Evolutionary conservation across 1,140 invertebrate species (phyloP).

Genomic region (Lutraria rhynchaena): DNA sequence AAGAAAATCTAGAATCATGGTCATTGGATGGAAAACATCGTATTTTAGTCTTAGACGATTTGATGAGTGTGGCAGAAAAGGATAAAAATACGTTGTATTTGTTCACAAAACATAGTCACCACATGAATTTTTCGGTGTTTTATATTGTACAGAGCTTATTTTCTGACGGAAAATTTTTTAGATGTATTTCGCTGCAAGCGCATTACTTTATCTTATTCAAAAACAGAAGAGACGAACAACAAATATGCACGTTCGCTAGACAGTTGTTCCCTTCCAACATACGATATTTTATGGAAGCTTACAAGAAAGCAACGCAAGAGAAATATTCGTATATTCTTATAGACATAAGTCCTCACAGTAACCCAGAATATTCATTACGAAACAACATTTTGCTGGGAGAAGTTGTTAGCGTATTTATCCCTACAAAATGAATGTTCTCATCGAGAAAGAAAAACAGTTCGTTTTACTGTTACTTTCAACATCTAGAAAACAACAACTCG

Average conservation of each 20-base stretch:
- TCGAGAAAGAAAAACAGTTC: conserved; percentile 30
- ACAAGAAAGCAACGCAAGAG: conserved; percentile 3
- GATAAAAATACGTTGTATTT: not conserved
- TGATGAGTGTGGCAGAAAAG: not conserved
- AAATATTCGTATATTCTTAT: conserved; percentile 26
- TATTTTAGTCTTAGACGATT: conserved; percentile 21
- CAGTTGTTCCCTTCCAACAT: conserved; percentile 44
- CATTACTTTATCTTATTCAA: conserved; percentile 54
- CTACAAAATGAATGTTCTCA: conserved; percentile 3
- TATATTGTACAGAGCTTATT: conserved; percentile 41
- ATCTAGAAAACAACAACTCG: conserved; percentile 2
- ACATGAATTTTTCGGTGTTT: conserved; percentile 32
- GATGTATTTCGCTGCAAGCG: conserved; percentile 34
- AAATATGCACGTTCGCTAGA: conserved; percentile 45
- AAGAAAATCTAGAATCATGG: conserved; percentile 11
- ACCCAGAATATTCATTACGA: conserved; percentile 15
- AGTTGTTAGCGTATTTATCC: conserved; percentile 5
- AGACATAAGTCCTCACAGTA: conserved; percentile 22
- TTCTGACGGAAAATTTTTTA: conserved; percentile 36
- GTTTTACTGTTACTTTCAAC: not conserved
- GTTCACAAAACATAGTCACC: conserved; percentile 27
- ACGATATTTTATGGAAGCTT: conserved; percentile 36
- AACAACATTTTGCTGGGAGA: conserved; percentile 23
- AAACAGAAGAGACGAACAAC: conserved; percentile 45
- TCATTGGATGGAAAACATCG: not conserved